Conservation (phyloP, 2,888 invertebrate species). For the Hipparchia sbordonii region DNA sequence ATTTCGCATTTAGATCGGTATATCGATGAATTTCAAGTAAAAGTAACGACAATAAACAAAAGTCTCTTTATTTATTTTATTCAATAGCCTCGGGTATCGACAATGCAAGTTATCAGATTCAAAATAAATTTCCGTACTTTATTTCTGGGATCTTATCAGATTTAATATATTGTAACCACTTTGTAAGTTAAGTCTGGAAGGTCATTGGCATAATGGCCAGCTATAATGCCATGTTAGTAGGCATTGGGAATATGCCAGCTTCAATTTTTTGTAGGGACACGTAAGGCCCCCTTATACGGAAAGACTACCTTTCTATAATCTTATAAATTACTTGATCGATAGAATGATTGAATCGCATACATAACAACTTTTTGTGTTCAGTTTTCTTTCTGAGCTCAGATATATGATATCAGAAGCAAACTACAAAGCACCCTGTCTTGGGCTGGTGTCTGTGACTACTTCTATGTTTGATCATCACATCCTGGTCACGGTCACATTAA, state of each 20-base stretch:
- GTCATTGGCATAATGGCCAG: slow-evolving; percentile 38
- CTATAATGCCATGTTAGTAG: slow-evolving; percentile 32
- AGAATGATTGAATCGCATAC: slow-evolving; percentile 31
- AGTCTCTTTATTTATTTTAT: slow-evolving; percentile 12
- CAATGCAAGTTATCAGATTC: slow-evolving; percentile 27
- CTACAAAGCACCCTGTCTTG: neutral
- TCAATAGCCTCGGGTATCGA: slow-evolving; percentile 13
- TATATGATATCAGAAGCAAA: neutral
- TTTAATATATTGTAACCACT: slow-evolving; percentile 30
- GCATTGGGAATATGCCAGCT: slow-evolving; percentile 41
- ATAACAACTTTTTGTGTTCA: slow-evolving; percentile 23
- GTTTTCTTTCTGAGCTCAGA: neutral
- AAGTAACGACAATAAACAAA: neutral
- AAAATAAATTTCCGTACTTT: slow-evolving; percentile 33
- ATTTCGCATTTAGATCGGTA: neutral
- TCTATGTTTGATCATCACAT: no score
- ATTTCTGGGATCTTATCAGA: slow-evolving; percentile 34
- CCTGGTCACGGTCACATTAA: no score
- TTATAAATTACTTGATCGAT: slow-evolving; percentile 36
- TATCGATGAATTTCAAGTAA: neutral
- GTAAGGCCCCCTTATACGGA: slow-evolving; percentile 36
- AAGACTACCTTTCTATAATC: slow-evolving; percentile 38
- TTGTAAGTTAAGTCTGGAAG: slow-evolving; percentile 32
- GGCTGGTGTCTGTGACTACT: no score
- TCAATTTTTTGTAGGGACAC: slow-evolving; percentile 38